Evolutionary conservation across 2,888 invertebrate species (phyloP), one percentile per base, ranked within the genome.

Genomic region (Drosophila mimetica): DNA sequence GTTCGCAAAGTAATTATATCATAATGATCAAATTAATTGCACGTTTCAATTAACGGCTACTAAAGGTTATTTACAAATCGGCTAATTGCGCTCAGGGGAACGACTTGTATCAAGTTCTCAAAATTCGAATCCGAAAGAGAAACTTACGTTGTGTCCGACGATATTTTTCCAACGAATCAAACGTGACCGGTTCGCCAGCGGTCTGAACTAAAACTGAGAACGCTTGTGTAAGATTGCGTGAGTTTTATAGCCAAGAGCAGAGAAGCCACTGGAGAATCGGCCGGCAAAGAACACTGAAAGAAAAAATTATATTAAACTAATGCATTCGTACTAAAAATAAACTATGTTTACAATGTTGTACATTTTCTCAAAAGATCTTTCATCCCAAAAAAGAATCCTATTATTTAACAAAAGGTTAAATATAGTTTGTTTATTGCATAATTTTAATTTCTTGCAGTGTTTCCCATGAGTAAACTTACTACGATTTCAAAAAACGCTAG

Each of bases 131-230:
- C 8, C 34, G 41, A 39, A 52, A 34, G n/a, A 55, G 37, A 22
- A 69, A 77, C 69, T 74, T 64, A 79, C 84, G 7, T 55, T 64
- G 42, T 42, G 57, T 50, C 28, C 34, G 36, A 16, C 30, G 16
- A 16, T 57, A 36, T 14, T 41, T 50, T 63, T 44, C 52, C 36
- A 66, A 60, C 16, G 51, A 16, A 48, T 37, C 74, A 72, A 75
- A 54, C 78, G 70, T 87, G 75, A 79, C 42, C 72, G 71, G 4
- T 20, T 42, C 71, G 69, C 70, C 53, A 57, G 37, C 71, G 57
- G 78, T 69, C 52, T 48, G 59, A 86, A 72, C 50, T 51, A 57
- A 76, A 71, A 85, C 88, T 85, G 72, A 80, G 86, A 85, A 51
- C 53, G 59, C 59, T 74, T 48, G 53, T 55, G 61, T 59, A 54